Base-by-base conservation (phyloP, 92 coral and sea anemone species). In the Chrysogorgia sp. region DNA sequence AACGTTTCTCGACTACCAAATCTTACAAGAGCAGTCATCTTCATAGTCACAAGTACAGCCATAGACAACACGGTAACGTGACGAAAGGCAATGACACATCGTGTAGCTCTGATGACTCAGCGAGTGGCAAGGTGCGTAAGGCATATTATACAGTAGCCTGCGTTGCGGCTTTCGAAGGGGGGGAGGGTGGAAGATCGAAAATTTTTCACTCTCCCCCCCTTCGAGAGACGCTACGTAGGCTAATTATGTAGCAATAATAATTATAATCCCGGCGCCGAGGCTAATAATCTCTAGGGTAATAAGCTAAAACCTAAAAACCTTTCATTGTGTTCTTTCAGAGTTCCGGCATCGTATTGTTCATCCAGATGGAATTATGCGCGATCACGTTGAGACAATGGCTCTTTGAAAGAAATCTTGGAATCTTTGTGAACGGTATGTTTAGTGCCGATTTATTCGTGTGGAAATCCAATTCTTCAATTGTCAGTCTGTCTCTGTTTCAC, bases 301-400 rank as follows among this genome's bases (percentile, higher is more conserved):
- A n/a, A n/a, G n/a, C n/a, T n/a, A n/a, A n/a, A n/a, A n/a, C n/a
- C n/a, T n/a, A n/a, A 37, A 10, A 4, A 37, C 4, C 10, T 47
- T 15, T 1, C 2, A 15, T 47, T n/a, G 2, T 7, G 17, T 7
- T 41, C 52, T 67, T 78, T 7, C 68, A 92, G 97, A 88, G 93
- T 24, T 71, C 91, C 21, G 98, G 98, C 7, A 94, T 94, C 80
- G 89, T 94, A 72, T 80, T 94, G 72, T 94, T 89, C 28, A 94
- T 94, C 37, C 98, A 94, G 58, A 94, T 94, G 98, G 97, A 94
- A 58, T 82, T 94, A 43, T 94, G 98, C 41, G 87, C 88, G 22
- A 89, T 92, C n/a, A 94, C 98, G 2, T 75, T 94, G 1, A 75
- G 92, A 57, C 91, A 92, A 82, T 94, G 98, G 98, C 90, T 94